Conservation (phyloP, 2,113 vertebrate genomes). For the Corythornis vintsioides region DNA sequence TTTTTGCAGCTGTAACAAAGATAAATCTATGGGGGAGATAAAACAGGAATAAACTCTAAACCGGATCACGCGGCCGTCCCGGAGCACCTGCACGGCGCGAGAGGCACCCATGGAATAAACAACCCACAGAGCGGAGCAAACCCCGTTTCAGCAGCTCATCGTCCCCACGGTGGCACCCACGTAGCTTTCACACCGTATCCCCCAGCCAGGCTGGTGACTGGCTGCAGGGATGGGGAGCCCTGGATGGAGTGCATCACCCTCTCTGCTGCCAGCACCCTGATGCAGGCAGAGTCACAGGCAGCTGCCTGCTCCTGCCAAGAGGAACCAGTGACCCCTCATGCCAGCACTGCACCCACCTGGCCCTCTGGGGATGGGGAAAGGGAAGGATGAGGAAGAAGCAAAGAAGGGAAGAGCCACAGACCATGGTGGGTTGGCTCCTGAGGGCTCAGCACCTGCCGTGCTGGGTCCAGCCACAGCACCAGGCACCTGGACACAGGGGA, state of each 20-base stretch:
- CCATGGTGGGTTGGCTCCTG: not conserved
- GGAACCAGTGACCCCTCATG: too few relatives aligned
- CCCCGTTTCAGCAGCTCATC: rapidly evolving
- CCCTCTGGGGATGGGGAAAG: too few relatives aligned
- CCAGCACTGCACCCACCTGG: rapidly evolving
- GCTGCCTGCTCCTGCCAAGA: not conserved
- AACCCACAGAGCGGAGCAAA: too few relatives aligned
- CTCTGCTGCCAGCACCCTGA: not conserved
- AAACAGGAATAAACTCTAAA: not conserved
- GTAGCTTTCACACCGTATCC: rapidly evolving
- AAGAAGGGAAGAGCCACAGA: not conserved
- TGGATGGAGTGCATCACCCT: rapidly evolving
- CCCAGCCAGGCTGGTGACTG: rapidly evolving
- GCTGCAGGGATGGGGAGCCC: not conserved
- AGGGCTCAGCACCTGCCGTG: not conserved
- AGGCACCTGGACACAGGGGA: not conserved
- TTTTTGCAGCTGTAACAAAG: constrained; percentile 43
- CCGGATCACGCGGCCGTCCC: not conserved
- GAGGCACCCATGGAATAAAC: not conserved
- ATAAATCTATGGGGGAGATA: not conserved
- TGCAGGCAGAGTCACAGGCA: not conserved
- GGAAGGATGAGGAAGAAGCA: not conserved
- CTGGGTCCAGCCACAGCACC: not conserved
- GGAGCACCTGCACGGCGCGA: rapidly evolving
- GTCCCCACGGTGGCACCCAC: not conserved